Conservation (phyloP, 2,113 vertebrate species). For the Hipposideros armiger region DNA sequence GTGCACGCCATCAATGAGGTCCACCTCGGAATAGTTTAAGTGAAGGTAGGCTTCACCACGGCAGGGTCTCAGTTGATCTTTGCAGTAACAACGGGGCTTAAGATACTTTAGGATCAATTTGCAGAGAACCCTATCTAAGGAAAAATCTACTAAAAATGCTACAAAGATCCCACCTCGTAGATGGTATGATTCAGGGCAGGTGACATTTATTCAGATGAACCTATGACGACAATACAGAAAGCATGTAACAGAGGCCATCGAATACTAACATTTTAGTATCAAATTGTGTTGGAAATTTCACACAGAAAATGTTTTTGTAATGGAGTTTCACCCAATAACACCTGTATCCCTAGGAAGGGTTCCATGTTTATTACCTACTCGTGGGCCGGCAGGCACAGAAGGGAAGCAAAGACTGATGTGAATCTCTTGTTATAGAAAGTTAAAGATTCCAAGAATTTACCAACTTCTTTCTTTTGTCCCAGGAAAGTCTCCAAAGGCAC, state of each 20-base stretch:
- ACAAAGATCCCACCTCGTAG: background rate
- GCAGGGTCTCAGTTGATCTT: background rate
- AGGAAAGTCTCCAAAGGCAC: background rate
- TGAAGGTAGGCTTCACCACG: background rate
- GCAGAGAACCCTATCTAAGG: background rate
- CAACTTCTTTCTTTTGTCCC: constrained; percentile 28
- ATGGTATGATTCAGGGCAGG: background rate
- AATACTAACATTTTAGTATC: background rate
- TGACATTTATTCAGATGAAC: background rate
- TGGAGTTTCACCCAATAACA: background rate
- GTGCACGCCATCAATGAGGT: background rate
- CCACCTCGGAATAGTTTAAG: background rate
- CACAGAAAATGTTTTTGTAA: background rate
- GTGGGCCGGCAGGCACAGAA: background rate
- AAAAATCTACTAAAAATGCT: constrained; percentile 7
- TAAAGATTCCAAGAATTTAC: background rate
- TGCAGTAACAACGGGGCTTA: background rate
- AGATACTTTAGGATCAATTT: background rate
- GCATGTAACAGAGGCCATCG: background rate
- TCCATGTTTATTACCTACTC: background rate
- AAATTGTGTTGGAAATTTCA: background rate
- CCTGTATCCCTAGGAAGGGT: background rate
- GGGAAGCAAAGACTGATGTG: background rate
- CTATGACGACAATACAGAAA: background rate
- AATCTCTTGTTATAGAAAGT: background rate